Conservation (phyloP, 2,888 invertebrate species). For the Scaptodrosophila latifasciaeformis region DNA sequence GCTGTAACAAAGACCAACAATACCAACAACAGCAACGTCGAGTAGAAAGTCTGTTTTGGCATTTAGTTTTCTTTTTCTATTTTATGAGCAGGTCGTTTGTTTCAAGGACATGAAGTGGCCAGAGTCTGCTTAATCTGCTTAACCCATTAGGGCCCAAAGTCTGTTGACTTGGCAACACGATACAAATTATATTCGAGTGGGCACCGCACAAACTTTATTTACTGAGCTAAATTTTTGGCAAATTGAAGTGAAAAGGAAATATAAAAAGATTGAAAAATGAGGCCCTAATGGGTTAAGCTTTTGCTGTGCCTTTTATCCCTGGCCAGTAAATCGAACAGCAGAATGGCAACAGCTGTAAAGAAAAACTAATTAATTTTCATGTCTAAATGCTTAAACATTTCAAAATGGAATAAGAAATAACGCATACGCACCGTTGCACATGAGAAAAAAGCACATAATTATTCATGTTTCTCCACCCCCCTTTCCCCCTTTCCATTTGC, state of each 20-base stretch:
- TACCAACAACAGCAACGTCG: constrained; percentile 1
- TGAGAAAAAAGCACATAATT: constrained; percentile 22
- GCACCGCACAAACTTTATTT: no score
- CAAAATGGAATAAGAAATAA: constrained; percentile 35
- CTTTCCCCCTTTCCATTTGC: no score
- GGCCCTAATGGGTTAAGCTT: no score
- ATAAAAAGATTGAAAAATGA: no score
- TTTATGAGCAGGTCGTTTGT: constrained; percentile 22
- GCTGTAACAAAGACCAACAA: not conserved
- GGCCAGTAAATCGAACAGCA: no score
- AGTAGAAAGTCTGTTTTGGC: constrained; percentile 30
- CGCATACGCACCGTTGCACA: constrained; percentile 53
- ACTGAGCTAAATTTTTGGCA: constrained; percentile 39
- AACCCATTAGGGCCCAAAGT: no score
- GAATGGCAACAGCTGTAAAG: no score
- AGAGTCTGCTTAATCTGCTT: no score
- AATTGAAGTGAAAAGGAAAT: constrained; percentile 53
- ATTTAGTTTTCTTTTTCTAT: constrained; percentile 17
- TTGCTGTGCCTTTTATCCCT: no score
- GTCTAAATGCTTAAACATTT: constrained; percentile 21
- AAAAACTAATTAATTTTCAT: constrained; percentile 58
- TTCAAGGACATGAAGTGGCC: not conserved
- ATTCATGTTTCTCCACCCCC: constrained; percentile 32
- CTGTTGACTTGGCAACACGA: no score
- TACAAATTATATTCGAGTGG: no score